phyloP scores from a whole-genome alignment of 2,888 invertebrate genomes.

The Patella pellucida region DNA sequence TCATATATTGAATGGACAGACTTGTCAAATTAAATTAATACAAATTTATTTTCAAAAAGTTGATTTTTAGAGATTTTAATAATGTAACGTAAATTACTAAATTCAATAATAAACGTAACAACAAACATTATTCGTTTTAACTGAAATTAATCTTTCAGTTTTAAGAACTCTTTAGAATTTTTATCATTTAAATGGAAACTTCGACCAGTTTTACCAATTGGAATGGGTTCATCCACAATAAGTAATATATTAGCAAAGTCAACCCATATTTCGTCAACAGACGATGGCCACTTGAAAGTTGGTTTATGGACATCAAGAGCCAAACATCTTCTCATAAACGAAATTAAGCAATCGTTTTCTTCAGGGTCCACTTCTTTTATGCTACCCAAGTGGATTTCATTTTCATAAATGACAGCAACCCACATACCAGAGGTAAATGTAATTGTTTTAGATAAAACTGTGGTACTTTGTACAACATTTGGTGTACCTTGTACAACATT shows the following conservation, averaged over 20 bases:
- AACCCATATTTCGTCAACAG: constrained; percentile 1
- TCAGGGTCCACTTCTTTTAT: neutral
- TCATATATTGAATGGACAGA: too few relatives aligned
- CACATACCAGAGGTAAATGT: neutral
- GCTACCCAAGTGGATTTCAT: neutral
- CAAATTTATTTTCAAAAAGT: too few relatives aligned
- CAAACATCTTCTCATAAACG: neutral
- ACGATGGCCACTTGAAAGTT: constrained; percentile 11
- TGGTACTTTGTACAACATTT: too few relatives aligned
- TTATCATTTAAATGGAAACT: neutral
- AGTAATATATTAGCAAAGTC: neutral
- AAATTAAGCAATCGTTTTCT: constrained; percentile 1
- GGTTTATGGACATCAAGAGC: neutral
- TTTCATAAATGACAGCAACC: neutral
- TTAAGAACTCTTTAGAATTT: neutral
- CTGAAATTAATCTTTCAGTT: too few relatives aligned
- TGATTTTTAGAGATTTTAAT: too few relatives aligned
- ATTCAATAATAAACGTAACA: too few relatives aligned
- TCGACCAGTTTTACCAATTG: constrained; percentile 7
- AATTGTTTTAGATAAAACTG: too few relatives aligned
- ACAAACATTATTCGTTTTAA: too few relatives aligned
- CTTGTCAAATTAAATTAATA: too few relatives aligned
- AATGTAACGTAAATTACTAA: too few relatives aligned
- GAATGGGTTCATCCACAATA: neutral
- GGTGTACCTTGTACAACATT: too few relatives aligned